Conservation (phyloP, 2,888 invertebrate genomes). For the Drosophila kuntzei region DNA sequence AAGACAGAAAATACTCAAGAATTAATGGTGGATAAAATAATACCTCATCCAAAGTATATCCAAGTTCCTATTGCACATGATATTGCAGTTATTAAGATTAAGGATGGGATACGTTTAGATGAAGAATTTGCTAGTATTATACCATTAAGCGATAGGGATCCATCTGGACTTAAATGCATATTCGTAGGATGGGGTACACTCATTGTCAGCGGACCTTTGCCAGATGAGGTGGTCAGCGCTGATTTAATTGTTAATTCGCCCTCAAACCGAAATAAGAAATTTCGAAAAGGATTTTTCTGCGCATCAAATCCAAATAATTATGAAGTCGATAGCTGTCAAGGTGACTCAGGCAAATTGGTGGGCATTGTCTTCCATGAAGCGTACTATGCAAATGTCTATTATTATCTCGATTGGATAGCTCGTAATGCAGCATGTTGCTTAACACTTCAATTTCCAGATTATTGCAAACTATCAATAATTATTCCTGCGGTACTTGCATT, state of each 20-base stretch:
- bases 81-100: conserved; percentile 40
- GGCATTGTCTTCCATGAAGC: not conserved
- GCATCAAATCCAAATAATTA: not conserved
- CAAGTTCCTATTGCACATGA: conserved; percentile 9
- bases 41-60: conserved; percentile 42
- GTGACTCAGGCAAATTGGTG: not conserved
- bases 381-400: not conserved
- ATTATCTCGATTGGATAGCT: not conserved
- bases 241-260: not conserved
- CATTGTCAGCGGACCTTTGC: accelerated
- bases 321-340: not conserved
- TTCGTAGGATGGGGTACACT: not conserved
- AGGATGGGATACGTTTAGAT: not conserved
- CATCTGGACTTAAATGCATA: not conserved
- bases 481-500: not conserved
- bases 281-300: too few species aligned
- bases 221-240: not conserved
- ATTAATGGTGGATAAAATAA: not conserved
- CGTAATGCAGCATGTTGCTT: not conserved
- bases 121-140: conserved; percentile 8
- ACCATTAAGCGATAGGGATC: conserved; percentile 4
- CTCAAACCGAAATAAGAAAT: too few species aligned
- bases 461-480: not conserved
- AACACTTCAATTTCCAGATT: not conserved
- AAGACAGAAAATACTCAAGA: conserved; percentile 26